phyloP scores from a whole-genome alignment of 2,888 invertebrate genomes.

The Caenorhabditis afra region DNA sequence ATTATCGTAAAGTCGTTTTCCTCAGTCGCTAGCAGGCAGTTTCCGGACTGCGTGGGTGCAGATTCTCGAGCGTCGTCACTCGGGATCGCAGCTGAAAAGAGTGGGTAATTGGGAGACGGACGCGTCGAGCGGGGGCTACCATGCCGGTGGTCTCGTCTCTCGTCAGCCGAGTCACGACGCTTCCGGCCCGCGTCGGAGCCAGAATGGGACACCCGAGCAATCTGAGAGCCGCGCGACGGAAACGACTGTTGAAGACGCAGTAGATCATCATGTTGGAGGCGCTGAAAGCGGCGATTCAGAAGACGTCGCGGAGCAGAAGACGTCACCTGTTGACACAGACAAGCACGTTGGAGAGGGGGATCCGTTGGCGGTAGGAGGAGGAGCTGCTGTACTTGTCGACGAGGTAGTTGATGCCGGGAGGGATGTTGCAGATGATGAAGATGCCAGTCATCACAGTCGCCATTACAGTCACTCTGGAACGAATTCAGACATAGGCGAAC shows the following conservation, averaged over 20 bases:
- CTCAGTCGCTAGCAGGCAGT: conserved; percentile 11
- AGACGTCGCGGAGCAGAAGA: background rate
- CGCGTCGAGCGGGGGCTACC: conserved; percentile 3
- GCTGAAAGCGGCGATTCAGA: conserved; percentile 61
- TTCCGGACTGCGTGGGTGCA: conserved; percentile 33
- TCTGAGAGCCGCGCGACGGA: conserved; percentile 66
- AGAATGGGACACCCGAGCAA: conserved; percentile 34
- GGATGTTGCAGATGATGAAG: conserved; percentile 74
- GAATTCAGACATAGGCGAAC: background rate
- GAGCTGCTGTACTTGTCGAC: conserved; percentile 64
- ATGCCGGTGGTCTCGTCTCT: conserved; percentile 37
- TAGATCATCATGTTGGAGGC: conserved; percentile 80
- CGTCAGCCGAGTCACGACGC: conserved; percentile 30
- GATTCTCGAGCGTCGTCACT: conserved; percentile 46
- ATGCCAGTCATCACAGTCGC: conserved; percentile 75
- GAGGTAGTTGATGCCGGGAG: conserved; percentile 70
- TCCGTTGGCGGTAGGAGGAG: conserved; percentile 59
- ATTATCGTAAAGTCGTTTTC: background rate
- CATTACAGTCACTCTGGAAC: conserved; percentile 76
- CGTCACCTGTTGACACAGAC: conserved; percentile 79
- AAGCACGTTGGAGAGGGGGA: conserved; percentile 77
- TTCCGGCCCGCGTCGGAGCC: conserved; percentile 22
- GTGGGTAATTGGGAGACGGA: too few relatives aligned
- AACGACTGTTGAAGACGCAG: conserved; percentile 78
- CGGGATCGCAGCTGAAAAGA: conserved; percentile 39